Evolutionary conservation across 2,113 vertebrate species (phyloP), one percentile per base, ranked within the genome.

Genomic region (Varanus komodoensis): DNA sequence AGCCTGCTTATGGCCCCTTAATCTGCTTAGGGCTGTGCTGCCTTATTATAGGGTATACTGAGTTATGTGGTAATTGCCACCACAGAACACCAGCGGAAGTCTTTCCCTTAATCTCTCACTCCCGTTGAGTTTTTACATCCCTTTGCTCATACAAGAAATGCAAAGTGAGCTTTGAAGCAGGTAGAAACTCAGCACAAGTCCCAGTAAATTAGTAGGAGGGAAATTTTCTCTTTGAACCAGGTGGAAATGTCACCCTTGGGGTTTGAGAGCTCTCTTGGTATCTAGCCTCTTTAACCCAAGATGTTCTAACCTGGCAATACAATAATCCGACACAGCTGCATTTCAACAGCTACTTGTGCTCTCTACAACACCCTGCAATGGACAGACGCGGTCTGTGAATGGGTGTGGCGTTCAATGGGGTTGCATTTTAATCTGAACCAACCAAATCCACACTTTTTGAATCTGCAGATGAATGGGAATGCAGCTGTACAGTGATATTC

Each of bases 1-100:
- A 64, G 78, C 32, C 34, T 44, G 82, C 38, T 90, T 38, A 52
- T 75, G 85, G 54, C 84, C 29, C 67, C 89, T 87, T 75, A 87
- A 67, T 82, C 52, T 64, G 79, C 52, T 82, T 82, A 67, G 79
- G 54, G 84, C 78, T 64, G 32, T 27, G 5, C 15, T 11, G 84
- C 69, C 38, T 82, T 74, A 75, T 75, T 57, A 67, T 15, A 38
- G 84, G 54, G 38, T 32, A 68, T 75, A 67, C 54, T 6, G 54
- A 82, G 38, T 9, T 15, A 82, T 27, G 8, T 44, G 75, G 34
- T 81, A 86, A 80, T 71, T 86, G 83, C 67, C 68, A 86, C 64
- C 27, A 11, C 75, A 86, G 54, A 75, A 54, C 44, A 61, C 12
- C 3, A 85, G 48, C 82, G 50, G 44, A 80, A 86, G 86, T 52